Percentiles rank a stretch among this genome's conserved stretches.
Conservation (phyloP, 2,888 invertebrate genomes). For the Ectemnius lituratus region DNA sequence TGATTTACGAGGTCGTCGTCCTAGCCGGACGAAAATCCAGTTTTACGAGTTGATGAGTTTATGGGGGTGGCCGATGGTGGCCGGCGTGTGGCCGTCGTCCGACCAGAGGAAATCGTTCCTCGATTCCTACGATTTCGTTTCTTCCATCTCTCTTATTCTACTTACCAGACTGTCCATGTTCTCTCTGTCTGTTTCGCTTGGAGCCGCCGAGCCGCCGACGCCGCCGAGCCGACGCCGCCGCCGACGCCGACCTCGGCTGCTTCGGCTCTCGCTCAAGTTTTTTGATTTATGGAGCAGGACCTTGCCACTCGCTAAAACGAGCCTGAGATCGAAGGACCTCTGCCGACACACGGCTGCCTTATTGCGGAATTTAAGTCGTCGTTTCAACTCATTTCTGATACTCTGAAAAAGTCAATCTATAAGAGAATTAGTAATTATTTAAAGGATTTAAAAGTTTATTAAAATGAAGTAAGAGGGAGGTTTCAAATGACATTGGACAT, state of each 20-base stretch:
- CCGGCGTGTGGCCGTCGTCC: slow-evolving; percentile 73
- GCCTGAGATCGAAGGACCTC: not conserved
- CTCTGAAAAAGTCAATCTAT: too few relatives aligned
- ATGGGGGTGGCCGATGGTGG: slow-evolving; percentile 71
- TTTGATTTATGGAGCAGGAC: slow-evolving; percentile 43
- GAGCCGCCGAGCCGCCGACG: not conserved
- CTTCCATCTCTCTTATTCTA: not conserved
- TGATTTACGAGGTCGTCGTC: slow-evolving; percentile 59
- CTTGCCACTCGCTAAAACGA: slow-evolving; percentile 23
- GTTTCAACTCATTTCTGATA: too few relatives aligned
- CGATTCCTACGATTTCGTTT: slow-evolving; percentile 42
- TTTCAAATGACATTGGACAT: not conserved
- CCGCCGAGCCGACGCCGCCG: slow-evolving; percentile 6
- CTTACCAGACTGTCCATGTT: too few relatives aligned
- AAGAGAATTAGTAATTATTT: too few relatives aligned
- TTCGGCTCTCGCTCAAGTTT: slow-evolving; percentile 19
- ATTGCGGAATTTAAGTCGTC: too few relatives aligned
- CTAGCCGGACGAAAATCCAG: slow-evolving; percentile 51
- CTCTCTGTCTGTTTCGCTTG: not conserved
- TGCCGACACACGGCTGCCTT: not conserved
- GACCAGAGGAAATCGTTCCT: slow-evolving; percentile 68
- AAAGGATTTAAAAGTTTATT: too few relatives aligned
- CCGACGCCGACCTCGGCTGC: slow-evolving; percentile 18
- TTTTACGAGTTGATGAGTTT: slow-evolving; percentile 72
- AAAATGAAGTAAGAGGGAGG: not conserved